Conservation (phyloP, 2,113 vertebrate genomes). For the Syngnathus floridae region DNA sequence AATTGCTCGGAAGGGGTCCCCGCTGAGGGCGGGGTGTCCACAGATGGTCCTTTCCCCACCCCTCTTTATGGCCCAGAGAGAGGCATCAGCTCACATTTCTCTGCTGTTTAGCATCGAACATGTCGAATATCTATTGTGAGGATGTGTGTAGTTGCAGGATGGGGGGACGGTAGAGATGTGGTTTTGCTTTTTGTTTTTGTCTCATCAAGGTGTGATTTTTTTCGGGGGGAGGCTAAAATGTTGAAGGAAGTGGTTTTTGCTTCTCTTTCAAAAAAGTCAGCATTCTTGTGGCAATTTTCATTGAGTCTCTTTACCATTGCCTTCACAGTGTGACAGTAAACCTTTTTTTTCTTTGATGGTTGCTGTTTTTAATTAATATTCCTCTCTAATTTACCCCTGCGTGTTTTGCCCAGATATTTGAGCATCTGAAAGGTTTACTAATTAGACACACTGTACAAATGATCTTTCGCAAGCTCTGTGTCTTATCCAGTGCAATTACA, state of each 20-base stretch:
- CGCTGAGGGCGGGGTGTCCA: constrained; percentile 47
- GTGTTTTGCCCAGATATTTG: constrained; percentile 67
- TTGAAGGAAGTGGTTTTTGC: constrained; percentile 72
- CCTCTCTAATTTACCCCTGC: constrained; percentile 62
- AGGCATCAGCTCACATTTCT: constrained; percentile 28
- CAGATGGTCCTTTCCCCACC: constrained; percentile 61
- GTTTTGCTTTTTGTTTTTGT: constrained; percentile 58
- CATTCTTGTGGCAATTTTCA: constrained; percentile 59
- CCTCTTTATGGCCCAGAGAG: constrained; percentile 26
- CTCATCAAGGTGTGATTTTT: constrained; percentile 62
- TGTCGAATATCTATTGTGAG: constrained; percentile 6
- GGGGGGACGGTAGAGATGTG: constrained; percentile 8
- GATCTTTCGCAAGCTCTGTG: constrained; percentile 73
- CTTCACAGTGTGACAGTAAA: constrained; percentile 23
- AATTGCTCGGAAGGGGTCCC: constrained; percentile 32
- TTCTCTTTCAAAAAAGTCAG: constrained; percentile 49
- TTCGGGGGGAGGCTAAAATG: constrained; percentile 47
- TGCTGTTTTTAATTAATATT: constrained; percentile 50
- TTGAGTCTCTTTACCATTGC: constrained; percentile 39
- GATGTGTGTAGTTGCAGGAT: constrained; percentile 10
- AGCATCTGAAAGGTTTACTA: constrained; percentile 73
- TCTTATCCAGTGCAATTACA: constrained; percentile 77
- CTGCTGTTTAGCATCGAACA: constrained; percentile 4
- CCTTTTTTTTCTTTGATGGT: constrained; percentile 47
- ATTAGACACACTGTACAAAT: constrained; percentile 77